A percentile compares a stretch with the other conserved stretches of the same genome.
These are phyloP conservation scores for Nebria brevicollis DNA, from an alignment of 2,888 invertebrate species.

Conservation along the genomic window DNA sequence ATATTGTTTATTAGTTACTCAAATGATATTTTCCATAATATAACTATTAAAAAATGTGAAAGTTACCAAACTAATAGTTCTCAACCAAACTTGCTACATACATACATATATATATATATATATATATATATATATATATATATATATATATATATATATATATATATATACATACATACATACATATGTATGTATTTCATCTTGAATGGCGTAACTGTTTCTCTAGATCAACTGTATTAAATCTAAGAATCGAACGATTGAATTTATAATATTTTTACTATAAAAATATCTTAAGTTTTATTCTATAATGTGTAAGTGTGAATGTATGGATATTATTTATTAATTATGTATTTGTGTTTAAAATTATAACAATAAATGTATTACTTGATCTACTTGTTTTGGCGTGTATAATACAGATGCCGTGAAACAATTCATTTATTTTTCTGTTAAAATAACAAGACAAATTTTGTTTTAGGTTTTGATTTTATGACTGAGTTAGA, in stretches of 20 bases:
- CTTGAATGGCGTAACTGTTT: not conserved
- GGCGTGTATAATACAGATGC: not conserved
- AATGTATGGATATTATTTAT: constrained; percentile 3
- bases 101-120: too few species aligned
- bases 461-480: constrained; percentile 8
- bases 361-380: not conserved
- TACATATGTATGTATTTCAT: too few species aligned
- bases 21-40: too few species aligned
- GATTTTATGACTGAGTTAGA: not conserved
- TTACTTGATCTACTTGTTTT: not conserved
- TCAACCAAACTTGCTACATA: too few species aligned
- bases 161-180: too few species aligned
- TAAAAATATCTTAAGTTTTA: not conserved
- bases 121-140: too few species aligned
- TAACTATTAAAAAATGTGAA: too few species aligned
- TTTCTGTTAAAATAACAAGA: not conserved
- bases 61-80: too few species aligned
- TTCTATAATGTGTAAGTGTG: constrained; percentile 2
- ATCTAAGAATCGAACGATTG: not conserved
- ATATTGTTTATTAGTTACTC: too few species aligned
- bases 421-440: not conserved
- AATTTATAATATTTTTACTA: constrained; percentile 1
- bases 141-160: too few species aligned
- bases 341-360: not conserved
- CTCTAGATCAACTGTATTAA: not conserved